phyloP scores from a whole-genome alignment of 2,888 invertebrate species.

The Leucophora obtusa region DNA sequence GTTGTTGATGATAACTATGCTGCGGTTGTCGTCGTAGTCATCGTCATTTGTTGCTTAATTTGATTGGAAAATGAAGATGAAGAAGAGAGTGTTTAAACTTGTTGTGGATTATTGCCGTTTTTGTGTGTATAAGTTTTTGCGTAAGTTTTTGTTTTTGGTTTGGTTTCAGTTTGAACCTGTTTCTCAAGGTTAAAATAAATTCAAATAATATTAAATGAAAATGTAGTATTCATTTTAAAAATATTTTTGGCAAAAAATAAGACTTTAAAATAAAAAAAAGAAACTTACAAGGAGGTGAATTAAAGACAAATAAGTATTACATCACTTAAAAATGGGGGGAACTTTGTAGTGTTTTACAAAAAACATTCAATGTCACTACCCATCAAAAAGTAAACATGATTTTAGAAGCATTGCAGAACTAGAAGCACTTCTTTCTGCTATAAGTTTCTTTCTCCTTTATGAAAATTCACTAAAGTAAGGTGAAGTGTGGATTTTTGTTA shows the following conservation, averaged over 20 bases:
- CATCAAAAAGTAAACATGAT: no score
- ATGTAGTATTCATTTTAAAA: background rate
- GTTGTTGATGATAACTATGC: background rate
- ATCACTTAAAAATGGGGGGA: background rate
- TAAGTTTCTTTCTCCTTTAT: no score
- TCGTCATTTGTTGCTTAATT: slow-evolving; percentile 25
- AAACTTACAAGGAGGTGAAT: background rate
- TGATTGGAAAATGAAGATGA: slow-evolving; percentile 41
- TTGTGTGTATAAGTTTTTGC: slow-evolving; percentile 30
- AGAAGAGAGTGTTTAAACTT: slow-evolving; percentile 3
- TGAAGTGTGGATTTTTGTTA: no score
- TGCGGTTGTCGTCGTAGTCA: background rate
- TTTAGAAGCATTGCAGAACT: no score
- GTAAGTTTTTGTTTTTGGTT: slow-evolving; percentile 45
- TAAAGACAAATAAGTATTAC: background rate
- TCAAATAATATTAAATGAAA: background rate
- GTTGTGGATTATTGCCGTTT: background rate
- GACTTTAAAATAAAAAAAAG: background rate
- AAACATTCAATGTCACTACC: background rate
- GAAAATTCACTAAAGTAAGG: no score
- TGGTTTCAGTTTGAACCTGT: slow-evolving; percentile 56
- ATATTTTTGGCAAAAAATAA: background rate
- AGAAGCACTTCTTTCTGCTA: no score
- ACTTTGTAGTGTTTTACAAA: background rate
- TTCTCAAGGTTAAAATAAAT: slow-evolving; percentile 61